Percentiles rank a stretch among this genome's conserved stretches.
Conservation (phyloP, 2,888 invertebrate species). For the Dorcus hopei region DNA sequence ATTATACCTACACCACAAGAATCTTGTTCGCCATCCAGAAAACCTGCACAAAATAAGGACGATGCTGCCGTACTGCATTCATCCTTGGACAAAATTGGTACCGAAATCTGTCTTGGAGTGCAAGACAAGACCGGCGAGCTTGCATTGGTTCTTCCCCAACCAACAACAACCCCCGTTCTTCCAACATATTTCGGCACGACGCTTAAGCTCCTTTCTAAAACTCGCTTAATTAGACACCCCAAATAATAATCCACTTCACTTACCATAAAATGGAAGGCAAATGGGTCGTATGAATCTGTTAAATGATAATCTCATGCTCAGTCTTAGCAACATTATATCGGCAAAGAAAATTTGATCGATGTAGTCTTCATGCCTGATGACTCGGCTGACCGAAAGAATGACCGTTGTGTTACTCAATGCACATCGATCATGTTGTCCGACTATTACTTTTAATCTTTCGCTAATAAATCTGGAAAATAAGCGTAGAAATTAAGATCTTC, state of each 20-base stretch:
- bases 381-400: constrained; percentile 22
- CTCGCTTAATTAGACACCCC: background rate
- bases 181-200: constrained; percentile 12
- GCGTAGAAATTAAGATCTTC: background rate
- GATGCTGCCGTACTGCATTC: constrained; percentile 8
- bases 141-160: constrained; percentile 24
- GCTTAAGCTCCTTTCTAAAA: background rate
- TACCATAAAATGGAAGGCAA: constrained; percentile 23
- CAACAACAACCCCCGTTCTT: constrained; percentile 18
- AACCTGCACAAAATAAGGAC: constrained; percentile 26
- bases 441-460: constrained; percentile 22
- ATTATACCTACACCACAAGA: constrained; percentile 21
- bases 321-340: constrained; percentile 24
- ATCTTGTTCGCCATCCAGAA: constrained; percentile 22
- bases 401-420: constrained; percentile 20
- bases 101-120: constrained; percentile 17
- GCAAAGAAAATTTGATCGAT: constrained; percentile 21
- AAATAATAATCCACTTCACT: background rate
- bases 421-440: constrained; percentile 25
- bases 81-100: constrained; percentile 20
- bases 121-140: constrained; percentile 18
- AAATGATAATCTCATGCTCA: constrained; percentile 25
- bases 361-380: constrained; percentile 23
- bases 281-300: constrained; percentile 23
- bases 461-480: constrained; percentile 19